Percentiles rank a stretch among this genome's conserved stretches.
These are phyloP conservation scores for Recurvirostra avosetta DNA, from an alignment of 2,113 vertebrate genomes.

Conservation along the genomic window DNA sequence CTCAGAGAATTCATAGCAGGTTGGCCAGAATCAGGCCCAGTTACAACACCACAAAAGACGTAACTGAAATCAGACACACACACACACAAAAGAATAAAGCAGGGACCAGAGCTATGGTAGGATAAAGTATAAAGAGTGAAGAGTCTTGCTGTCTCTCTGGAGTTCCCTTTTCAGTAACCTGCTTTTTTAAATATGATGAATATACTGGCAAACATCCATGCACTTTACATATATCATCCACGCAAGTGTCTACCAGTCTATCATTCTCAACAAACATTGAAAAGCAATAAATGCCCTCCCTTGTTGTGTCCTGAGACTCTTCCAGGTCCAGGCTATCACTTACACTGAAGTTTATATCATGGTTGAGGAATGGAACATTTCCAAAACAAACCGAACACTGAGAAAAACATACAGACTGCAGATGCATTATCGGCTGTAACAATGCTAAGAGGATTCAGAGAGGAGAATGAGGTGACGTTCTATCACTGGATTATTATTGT, in stretches of 20 bases:
- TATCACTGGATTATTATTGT: not conserved
- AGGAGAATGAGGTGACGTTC: not conserved
- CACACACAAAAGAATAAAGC: not conserved
- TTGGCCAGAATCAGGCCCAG: not conserved
- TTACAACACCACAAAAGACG: not conserved
- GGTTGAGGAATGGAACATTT: not conserved
- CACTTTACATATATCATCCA: not conserved
- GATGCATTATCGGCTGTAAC: not conserved
- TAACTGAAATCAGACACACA: not conserved
- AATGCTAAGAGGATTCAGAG: not conserved
- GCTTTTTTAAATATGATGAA: not conserved
- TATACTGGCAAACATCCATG: not conserved
- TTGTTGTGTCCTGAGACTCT: not conserved
- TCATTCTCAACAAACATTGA: not conserved
- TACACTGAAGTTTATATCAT: not conserved
- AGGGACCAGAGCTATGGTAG: not conserved
- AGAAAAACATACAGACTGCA: not conserved
- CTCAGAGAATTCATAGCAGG: not conserved
- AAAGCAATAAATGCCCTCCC: not conserved
- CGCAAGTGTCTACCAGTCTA: not conserved
- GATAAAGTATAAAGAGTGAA: not conserved
- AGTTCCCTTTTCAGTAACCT: not conserved
- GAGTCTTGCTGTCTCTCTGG: not conserved
- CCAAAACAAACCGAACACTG: not conserved
- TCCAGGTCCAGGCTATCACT: not conserved